Base-by-base conservation (phyloP, 2,888 invertebrate species). In the Drosophila peninsularis region DNA sequence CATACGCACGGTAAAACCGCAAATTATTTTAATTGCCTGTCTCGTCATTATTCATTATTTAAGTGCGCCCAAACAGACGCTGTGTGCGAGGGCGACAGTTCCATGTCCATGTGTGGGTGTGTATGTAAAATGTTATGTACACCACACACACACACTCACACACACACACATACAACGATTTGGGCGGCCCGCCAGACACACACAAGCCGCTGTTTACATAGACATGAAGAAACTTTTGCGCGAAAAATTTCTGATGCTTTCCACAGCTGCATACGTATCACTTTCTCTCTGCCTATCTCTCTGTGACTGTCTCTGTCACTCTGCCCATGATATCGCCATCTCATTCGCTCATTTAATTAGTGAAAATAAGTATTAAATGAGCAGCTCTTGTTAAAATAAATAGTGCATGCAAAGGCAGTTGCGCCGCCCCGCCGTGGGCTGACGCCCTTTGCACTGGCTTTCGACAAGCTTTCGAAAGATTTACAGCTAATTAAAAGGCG, bases 21-120 rank as follows among this genome's bases (percentile, higher is more conserved):
- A 90, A 91, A 90, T 90, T 90, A 91, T 90, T 91, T 90, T 91
- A 90, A 90, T 90, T 90, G 90, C 90, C 90, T 90, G 90, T 91
- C 91, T 91, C 85, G 90, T 91, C 90, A 91, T 91, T 90, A 89
- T 90, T 90, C 90, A 91, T 90, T 90, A 90, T 90, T 91, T 89
- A 89, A 89, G 82, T 88, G 82, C 77, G 80, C 79, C 80, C 84
- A 85, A 83, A 82, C 77, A 88, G 80, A 62, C 77, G 75, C 71
- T 62, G 71, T 62, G 71, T 69, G 41, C 49, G 36, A 30, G 27
- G 49, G 32, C 37, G 34, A 52, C 24, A 37, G 30, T 39, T 13
- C 37, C 39, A 1, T 39, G 5, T 41, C 34, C 57, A 49, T 45
- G 27, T 24, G 24, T 24, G 27, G 5, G 32, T 37, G 36, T 55